Evolutionary conservation across 2,888 invertebrate genomes (phyloP).

Genomic region (Chloroclysta siterata): DNA sequence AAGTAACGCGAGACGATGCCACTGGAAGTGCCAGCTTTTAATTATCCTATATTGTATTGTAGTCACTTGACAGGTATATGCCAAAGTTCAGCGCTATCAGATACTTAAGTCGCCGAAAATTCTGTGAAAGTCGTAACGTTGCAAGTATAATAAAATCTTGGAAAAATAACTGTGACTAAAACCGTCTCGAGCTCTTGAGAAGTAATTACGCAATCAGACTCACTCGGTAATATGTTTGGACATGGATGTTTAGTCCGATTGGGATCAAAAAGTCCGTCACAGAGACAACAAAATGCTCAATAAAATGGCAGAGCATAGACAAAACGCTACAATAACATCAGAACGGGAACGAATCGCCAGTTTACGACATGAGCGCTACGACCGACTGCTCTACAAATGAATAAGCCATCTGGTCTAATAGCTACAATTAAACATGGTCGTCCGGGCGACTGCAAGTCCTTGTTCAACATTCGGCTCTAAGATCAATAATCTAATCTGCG

Average conservation of each 20-base stretch:
- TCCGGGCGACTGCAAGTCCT: constrained; percentile 62
- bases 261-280: constrained; percentile 61
- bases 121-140: background rate
- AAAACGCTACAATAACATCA: constrained; percentile 85
- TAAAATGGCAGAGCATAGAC: constrained; percentile 83
- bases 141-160: background rate
- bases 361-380: constrained; percentile 83
- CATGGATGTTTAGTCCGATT: constrained; percentile 61
- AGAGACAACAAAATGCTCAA: constrained; percentile 80
- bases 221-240: constrained; percentile 42
- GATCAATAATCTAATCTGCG: constrained; percentile 56
- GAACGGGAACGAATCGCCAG: constrained; percentile 83
- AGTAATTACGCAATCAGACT: constrained; percentile 23
- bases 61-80: too few species aligned
- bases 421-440: constrained; percentile 83
- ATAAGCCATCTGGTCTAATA: constrained; percentile 85
- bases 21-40: too few species aligned
- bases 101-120: too few species aligned
- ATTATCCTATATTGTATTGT: too few species aligned
- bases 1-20: too few species aligned
- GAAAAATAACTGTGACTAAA: constrained; percentile 8
- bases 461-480: constrained; percentile 68
- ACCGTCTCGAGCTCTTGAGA: constrained; percentile 2
- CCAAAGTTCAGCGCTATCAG: too few species aligned
- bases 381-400: constrained; percentile 84